Evolutionary conservation across 2,113 vertebrate genomes (phyloP).

Genomic region (Globicephala melas): DNA sequence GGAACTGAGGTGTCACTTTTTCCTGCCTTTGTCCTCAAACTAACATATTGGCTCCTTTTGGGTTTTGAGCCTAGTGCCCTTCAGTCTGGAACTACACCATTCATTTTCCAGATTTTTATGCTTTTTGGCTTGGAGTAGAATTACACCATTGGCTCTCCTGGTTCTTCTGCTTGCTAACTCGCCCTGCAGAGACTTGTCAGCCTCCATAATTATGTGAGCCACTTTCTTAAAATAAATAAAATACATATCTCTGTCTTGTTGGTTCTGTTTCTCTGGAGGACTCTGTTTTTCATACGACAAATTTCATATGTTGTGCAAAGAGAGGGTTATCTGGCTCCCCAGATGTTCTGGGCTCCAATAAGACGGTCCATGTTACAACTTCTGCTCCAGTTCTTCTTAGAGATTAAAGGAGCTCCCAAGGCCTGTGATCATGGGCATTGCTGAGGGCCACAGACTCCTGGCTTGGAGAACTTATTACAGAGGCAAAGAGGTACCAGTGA

Average conservation of each 20-base stretch:
- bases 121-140: background rate
- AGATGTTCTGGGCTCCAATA: background rate
- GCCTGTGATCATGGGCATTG: background rate
- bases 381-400: background rate
- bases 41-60: background rate
- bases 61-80: background rate
- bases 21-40: background rate
- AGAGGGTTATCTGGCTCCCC: background rate
- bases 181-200: background rate
- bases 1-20: background rate
- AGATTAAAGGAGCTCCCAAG: background rate
- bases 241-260: background rate
- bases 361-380: background rate
- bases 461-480: background rate
- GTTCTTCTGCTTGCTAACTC: background rate
- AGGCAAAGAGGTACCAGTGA: background rate
- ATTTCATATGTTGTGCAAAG: conserved; percentile 45
- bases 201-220: background rate
- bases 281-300: background rate
- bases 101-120: background rate
- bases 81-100: background rate
- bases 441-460: background rate
- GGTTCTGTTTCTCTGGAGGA: background rate
- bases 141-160: background rate
- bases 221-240: background rate